Percentiles rank a stretch among this genome's conserved stretches.
Evolutionary conservation across 2,888 invertebrate genomes (phyloP).

Genomic region (Anoncus sp.): DNA sequence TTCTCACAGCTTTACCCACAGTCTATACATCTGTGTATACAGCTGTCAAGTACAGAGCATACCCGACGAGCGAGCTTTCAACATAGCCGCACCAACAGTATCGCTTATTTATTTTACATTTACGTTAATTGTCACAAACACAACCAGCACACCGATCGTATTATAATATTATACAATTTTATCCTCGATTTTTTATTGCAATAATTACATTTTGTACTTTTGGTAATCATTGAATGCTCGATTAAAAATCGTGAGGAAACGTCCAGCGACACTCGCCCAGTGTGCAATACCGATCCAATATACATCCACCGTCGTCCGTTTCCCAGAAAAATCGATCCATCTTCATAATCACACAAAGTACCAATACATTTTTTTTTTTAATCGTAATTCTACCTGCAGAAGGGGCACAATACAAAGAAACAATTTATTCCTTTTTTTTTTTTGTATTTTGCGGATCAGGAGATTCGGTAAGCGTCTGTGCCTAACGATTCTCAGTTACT

Average conservation of each 20-base stretch:
- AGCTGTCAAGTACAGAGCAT: constrained; percentile 81
- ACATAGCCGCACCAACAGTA: constrained; percentile 78
- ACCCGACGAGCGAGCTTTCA: constrained; percentile 78
- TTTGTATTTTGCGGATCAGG: constrained; percentile 68
- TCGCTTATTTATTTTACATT: constrained; percentile 81
- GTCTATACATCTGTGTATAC: constrained; percentile 42
- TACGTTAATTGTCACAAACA: constrained; percentile 49
- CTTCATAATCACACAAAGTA: constrained; percentile 49
- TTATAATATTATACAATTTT: constrained; percentile 19
- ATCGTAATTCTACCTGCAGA: constrained; percentile 45
- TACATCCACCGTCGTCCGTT: constrained; percentile 60
- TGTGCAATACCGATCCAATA: constrained; percentile 39
- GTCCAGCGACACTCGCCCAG: constrained; percentile 21
- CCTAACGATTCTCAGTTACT: constrained; percentile 53
- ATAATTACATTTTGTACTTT: constrained; percentile 4
- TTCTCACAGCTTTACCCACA: constrained; percentile 35
- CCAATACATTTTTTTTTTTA: constrained; percentile 36
- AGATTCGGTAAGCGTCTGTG: constrained; percentile 73
- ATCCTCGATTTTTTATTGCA: constrained; percentile 13
- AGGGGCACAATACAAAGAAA: constrained; percentile 45
- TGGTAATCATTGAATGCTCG: constrained; percentile 4
- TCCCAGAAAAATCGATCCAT: constrained; percentile 41
- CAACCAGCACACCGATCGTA: constrained; percentile 40
- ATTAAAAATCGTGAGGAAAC: constrained; percentile 21
- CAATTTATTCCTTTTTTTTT: constrained; percentile 44